Percentiles rank a stretch among this genome's conserved stretches.
Evolutionary conservation across 30 jellyfish, hydroid and myxozoan species (phyloP).

Genomic region (Aurelia sp.): DNA sequence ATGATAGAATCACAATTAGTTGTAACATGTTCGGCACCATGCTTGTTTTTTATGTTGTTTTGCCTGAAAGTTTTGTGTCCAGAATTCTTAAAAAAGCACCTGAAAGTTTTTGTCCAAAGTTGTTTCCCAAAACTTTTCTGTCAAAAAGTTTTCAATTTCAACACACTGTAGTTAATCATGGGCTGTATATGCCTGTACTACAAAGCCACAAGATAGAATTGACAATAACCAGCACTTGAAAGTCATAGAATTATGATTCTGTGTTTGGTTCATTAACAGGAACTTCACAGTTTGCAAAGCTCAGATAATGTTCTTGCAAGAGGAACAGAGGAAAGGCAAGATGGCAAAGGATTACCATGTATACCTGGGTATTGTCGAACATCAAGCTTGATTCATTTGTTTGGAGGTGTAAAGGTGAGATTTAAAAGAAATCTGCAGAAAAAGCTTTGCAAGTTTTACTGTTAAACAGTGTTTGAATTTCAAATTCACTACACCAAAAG

Average conservation of each 20-base stretch:
- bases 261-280: conserved; percentile 8
- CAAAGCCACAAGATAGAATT: neutral
- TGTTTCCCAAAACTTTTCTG: too few species aligned
- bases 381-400: conserved; percentile 57
- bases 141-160: too few species aligned
- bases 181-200: neutral
- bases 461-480: too few species aligned
- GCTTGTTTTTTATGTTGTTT: too few species aligned
- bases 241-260: neutral
- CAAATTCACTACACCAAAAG: too few species aligned
- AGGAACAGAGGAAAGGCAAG: conserved; percentile 6
- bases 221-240: neutral
- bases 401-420: conserved; percentile 69
- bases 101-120: too few species aligned
- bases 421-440: neutral
- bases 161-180: neutral
- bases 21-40: too few species aligned
- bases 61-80: too few species aligned
- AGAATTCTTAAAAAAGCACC: too few species aligned
- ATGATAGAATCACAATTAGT: too few species aligned
- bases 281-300: conserved; percentile 35
- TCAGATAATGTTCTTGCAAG: conserved; percentile 36
- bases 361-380: conserved; percentile 38
- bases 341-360: neutral
- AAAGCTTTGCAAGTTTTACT: neutral